These are phyloP conservation scores for Phylloscopus collybita DNA, from an alignment of 2,797 vertebrate species.

Conservation along the genomic window DNA sequence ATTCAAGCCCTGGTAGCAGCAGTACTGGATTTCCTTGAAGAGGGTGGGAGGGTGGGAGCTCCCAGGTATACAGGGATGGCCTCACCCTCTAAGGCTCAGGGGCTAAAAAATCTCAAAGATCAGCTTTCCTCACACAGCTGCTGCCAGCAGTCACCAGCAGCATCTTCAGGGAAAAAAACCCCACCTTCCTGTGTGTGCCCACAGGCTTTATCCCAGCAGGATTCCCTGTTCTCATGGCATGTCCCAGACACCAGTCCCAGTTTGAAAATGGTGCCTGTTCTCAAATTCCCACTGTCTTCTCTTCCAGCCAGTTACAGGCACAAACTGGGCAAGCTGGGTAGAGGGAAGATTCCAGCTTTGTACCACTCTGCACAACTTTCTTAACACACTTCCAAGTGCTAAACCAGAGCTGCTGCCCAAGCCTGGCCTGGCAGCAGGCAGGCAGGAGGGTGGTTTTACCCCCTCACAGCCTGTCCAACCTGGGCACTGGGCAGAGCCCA, in stretches of 20 bases:
- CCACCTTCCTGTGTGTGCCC: background rate
- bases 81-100: background rate
- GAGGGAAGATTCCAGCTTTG: background rate
- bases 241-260: background rate
- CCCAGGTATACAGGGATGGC: background rate
- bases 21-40: background rate
- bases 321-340: background rate
- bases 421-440: background rate
- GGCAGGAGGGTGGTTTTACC: background rate
- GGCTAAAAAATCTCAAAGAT: background rate
- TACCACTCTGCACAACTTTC: background rate
- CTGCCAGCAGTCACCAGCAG: background rate
- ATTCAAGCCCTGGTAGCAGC: background rate
- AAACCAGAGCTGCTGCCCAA: background rate
- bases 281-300: background rate
- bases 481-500: background rate
- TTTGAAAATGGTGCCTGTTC: background rate
- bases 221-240: background rate
- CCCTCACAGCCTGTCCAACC: background rate
- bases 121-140: background rate
- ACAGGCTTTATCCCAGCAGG: background rate
- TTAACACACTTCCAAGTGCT: background rate
- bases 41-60: background rate
- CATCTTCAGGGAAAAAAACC: background rate
- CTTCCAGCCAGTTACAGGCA: background rate